phyloP scores from a whole-genome alignment of 2,797 vertebrate species.

The Ctenopoma kingsleyae region DNA sequence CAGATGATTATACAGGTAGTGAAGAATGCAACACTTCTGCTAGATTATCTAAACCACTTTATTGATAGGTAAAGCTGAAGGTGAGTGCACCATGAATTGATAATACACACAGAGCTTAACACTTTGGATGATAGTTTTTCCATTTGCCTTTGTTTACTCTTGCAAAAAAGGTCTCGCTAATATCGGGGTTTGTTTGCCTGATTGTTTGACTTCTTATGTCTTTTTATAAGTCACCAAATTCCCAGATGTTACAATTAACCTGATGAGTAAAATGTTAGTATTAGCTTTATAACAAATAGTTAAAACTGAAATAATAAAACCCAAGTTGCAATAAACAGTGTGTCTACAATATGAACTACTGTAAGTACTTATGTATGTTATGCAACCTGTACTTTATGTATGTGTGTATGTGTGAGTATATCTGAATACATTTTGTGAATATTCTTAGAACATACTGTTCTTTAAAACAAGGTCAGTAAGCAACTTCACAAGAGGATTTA shows the following conservation, averaged over 20 bases:
- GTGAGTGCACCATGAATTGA: background rate
- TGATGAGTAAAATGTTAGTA: background rate
- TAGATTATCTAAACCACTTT: background rate
- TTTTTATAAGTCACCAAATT: background rate
- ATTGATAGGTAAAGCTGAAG: constrained; percentile 1
- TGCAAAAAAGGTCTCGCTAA: background rate
- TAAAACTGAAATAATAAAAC: background rate
- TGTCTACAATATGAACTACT: background rate
- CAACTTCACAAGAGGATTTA: background rate
- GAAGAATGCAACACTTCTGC: background rate
- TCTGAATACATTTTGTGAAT: background rate
- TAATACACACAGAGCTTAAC: background rate
- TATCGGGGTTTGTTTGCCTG: background rate
- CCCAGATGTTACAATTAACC: background rate
- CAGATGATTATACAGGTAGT: background rate
- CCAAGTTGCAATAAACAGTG: background rate
- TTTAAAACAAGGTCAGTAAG: background rate
- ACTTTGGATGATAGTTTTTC: background rate
- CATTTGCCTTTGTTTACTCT: background rate
- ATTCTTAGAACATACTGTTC: background rate
- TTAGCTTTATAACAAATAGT: background rate
- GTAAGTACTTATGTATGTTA: background rate
- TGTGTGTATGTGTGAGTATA: too few relatives aligned
- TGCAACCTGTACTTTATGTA: too few relatives aligned
- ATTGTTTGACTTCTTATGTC: too few relatives aligned